phyloP scores from a whole-genome alignment of 2,888 invertebrate species.

The Morpho helenor region DNA sequence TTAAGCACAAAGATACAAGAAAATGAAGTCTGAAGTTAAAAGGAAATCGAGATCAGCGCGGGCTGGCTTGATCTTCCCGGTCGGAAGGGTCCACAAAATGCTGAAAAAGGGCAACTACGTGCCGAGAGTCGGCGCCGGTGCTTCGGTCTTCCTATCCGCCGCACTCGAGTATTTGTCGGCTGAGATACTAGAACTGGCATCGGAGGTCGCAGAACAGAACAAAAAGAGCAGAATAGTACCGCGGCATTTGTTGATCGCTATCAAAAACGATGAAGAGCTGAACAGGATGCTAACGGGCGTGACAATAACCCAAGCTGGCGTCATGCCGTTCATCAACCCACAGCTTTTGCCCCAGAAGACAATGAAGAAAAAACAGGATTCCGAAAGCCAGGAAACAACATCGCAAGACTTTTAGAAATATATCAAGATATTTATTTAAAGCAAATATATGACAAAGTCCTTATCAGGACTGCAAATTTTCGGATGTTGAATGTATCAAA shows the following conservation, averaged over 20 bases:
- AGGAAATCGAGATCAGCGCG: conserved; percentile 57
- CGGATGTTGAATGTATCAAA: conserved; percentile 26
- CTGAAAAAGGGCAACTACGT: conserved; percentile 81
- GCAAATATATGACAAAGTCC: conserved; percentile 61
- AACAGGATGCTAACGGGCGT: conserved; percentile 46
- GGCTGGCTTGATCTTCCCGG: conserved; percentile 77
- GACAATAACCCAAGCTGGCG: conserved; percentile 51
- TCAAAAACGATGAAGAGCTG: conserved; percentile 55
- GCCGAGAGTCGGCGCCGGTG: conserved; percentile 74
- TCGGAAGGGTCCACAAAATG: conserved; percentile 78
- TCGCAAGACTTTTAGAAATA: conserved; percentile 2
- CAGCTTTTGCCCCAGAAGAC: conserved; percentile 55
- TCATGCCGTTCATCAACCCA: conserved; percentile 46
- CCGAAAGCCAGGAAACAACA: background rate
- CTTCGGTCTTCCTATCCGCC: conserved; percentile 76
- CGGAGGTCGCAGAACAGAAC: conserved; percentile 82
- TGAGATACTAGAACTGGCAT: conserved; percentile 82
- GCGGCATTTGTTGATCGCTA: conserved; percentile 50
- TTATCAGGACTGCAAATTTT: conserved; percentile 58
- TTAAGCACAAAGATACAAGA: background rate
- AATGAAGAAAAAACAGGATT: conserved; percentile 31
- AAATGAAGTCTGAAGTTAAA: conserved; percentile 36
- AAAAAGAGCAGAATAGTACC: conserved; percentile 77
- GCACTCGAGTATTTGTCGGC: conserved; percentile 83
- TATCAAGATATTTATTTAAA: background rate